Evolutionary conservation across 1,140 invertebrate genomes (phyloP), one percentile per base, ranked within the genome.

Genomic region (Sinonovacula constricta): DNA sequence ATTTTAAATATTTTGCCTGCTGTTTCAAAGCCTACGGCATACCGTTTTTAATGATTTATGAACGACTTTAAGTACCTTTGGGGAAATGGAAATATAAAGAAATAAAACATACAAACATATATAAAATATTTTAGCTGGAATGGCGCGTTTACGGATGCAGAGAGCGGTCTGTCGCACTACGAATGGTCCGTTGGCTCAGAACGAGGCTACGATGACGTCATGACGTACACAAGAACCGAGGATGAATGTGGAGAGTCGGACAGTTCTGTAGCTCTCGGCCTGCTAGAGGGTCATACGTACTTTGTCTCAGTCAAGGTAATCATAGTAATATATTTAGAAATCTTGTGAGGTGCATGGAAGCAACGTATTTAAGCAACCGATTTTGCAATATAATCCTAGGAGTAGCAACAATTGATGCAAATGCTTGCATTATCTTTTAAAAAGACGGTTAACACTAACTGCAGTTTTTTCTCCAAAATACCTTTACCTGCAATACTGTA

Each of bases 281-380:
- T 83, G 22, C 54, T 49, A 26, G 82, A 84, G 22, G 84, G 84
- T 7, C 71, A 84, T 71, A 56, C 79, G 24, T 86, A 86, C 33
- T 86, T 70, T 26, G 67, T 86, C 30, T 65, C 82, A 26, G 72
- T 86, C 1, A 80, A 79, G 65, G 84, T 86, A 75, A 33, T 24
- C 36, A 7, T 26, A 24, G 14, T 4, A 56, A 63, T 15, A 33
- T 54, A 1, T 22, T 68, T 34, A 12, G 7, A n/a, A n/a, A n/a
- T n/a, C n/a, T n/a, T n/a, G 60, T 28, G 18, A 14, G 10, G 5
- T 59, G 22, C 30, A 53, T 53, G 4, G 10, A 53, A 53, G 28
- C 22, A 7, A 14, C 2, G 28, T 28, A 12, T 18, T 28, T 69
- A 31, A 51, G 15, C 18, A 54, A 33, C 22, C 15, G 30, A 26